These are phyloP conservation scores for Magallana nippona DNA, from an alignment of 2,888 invertebrate genomes.

Conservation along the genomic window DNA sequence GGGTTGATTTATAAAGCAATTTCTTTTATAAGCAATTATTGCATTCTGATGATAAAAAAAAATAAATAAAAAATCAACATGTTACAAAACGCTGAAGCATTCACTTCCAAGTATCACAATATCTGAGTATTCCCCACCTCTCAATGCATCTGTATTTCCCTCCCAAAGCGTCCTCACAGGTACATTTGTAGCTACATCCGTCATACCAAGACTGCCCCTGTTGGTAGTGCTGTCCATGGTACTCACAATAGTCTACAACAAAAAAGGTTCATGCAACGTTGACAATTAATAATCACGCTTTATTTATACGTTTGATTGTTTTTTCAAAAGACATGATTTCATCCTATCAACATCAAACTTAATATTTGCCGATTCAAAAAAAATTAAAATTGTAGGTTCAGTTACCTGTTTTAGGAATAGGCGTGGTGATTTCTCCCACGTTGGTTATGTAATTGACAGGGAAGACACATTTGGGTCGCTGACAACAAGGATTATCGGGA, in stretches of 20 bases:
- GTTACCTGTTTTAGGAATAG: constrained; percentile 53
- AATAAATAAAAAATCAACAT: too few species aligned
- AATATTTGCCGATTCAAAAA: too few species aligned
- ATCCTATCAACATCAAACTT: too few species aligned
- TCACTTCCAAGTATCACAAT: too few species aligned
- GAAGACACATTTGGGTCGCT: constrained; percentile 65
- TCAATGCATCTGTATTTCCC: constrained; percentile 61
- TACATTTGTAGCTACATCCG: constrained; percentile 64
- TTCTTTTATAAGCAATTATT: too few species aligned
- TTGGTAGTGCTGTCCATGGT: constrained; percentile 57
- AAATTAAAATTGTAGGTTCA: too few species aligned
- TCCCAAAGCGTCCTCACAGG: constrained; percentile 60
- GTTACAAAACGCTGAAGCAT: too few species aligned
- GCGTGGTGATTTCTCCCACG: constrained; percentile 52
- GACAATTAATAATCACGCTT: neutral
- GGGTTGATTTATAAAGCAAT: too few species aligned
- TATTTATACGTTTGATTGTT: neutral
- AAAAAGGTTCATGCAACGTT: neutral
- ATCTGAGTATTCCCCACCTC: constrained; percentile 32
- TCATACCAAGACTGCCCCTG: constrained; percentile 66
- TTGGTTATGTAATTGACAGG: constrained; percentile 61
- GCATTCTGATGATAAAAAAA: too few species aligned
- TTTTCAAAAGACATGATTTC: too few species aligned
- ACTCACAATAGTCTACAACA: constrained; percentile 61
- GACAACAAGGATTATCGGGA: constrained; percentile 66